Conservation (phyloP, 2,797 vertebrate species). For the Dermochelys coriacea region DNA sequence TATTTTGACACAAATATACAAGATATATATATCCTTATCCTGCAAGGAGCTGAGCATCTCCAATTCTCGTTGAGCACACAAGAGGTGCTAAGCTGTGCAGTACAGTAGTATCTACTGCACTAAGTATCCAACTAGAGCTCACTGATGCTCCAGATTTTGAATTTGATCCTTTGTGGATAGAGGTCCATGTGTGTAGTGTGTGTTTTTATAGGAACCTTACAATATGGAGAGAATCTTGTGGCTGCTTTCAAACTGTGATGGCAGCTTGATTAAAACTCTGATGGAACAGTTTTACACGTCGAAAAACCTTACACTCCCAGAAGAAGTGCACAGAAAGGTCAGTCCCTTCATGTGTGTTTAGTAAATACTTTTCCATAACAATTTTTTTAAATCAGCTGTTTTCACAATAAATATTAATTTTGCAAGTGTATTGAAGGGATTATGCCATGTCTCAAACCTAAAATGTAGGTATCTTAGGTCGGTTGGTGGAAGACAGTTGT, state of each 20-base stretch:
- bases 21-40: background rate
- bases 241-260: slow-evolving; percentile 85
- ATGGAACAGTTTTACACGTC: slow-evolving; percentile 89
- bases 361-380: background rate
- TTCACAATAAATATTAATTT: background rate
- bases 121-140: slow-evolving; percentile 53
- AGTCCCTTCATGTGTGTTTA: background rate
- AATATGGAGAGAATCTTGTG: slow-evolving; percentile 96
- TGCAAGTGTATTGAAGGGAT: background rate
- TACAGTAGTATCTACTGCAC: slow-evolving; percentile 50
- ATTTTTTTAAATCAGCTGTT: background rate
- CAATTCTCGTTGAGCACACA: background rate
- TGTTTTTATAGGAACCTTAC: slow-evolving; percentile 88
- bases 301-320: slow-evolving; percentile 80
- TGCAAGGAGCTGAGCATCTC: background rate
- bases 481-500: background rate
- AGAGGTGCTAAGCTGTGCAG: too few species aligned
- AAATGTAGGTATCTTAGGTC: background rate
- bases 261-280: slow-evolving; percentile 79
- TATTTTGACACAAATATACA: background rate
- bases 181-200: background rate
- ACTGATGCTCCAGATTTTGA: background rate
- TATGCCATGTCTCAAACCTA: background rate
- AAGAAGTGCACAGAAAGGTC: slow-evolving; percentile 81
- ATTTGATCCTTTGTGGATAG: background rate